These are phyloP conservation scores for Pelochelys cantorii DNA, from an alignment of 2,797 vertebrate genomes.

Conservation along the genomic window DNA sequence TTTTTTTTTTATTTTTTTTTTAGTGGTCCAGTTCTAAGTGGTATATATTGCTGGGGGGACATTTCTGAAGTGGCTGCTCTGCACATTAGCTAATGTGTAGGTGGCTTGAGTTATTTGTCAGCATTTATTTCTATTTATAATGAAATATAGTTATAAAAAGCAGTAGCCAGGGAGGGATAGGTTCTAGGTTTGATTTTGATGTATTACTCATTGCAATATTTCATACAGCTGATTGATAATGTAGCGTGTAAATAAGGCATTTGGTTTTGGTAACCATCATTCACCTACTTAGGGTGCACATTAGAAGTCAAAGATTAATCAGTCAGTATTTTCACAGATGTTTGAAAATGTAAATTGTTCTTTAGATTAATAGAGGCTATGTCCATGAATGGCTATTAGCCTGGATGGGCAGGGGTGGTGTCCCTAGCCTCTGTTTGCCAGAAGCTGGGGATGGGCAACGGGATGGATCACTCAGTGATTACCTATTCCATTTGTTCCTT, in stretches of 20 bases:
- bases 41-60: background rate
- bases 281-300: background rate
- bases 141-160: background rate
- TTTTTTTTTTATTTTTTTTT: background rate
- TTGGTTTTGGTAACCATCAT: background rate
- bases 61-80: background rate
- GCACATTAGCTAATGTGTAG: background rate
- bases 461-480: too few relatives aligned
- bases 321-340: background rate
- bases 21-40: background rate
- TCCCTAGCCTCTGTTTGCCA: too few relatives aligned
- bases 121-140: background rate
- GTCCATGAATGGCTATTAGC: too few relatives aligned
- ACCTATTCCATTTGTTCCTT: too few relatives aligned
- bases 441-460: too few relatives aligned
- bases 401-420: too few relatives aligned
- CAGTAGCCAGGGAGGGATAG: background rate
- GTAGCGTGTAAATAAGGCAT: background rate
- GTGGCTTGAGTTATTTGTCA: background rate
- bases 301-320: background rate
- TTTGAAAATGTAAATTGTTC: background rate
- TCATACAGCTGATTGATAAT: background rate
- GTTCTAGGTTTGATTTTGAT: background rate
- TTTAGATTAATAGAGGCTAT: too few relatives aligned
- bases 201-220: background rate